Conservation (phyloP, 2,113 vertebrate genomes). For the Nansenia antarctica region DNA sequence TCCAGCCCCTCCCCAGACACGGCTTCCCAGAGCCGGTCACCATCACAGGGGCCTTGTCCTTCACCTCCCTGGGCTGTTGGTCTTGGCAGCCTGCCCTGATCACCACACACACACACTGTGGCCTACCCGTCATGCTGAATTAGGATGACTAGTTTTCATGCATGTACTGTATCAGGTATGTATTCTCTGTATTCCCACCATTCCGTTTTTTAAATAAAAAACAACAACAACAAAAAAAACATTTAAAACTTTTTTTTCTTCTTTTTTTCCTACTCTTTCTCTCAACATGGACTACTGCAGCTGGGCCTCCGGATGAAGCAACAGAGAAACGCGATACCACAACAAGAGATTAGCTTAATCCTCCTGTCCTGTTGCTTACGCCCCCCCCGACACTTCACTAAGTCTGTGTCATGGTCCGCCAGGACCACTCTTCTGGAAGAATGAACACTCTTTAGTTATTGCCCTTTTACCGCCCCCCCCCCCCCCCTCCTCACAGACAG, state of each 20-base stretch:
- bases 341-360: constrained; percentile 46
- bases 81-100: constrained; percentile 52
- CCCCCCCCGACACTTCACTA: background rate
- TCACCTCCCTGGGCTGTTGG: constrained; percentile 43
- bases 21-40: background rate
- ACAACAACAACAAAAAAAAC: too few species aligned
- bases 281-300: constrained; percentile 45
- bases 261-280: constrained; percentile 45
- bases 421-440: background rate
- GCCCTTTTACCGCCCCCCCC: too few species aligned
- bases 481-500: background rate
- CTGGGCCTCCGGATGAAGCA: constrained; percentile 30
- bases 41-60: background rate
- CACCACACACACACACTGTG: constrained; percentile 36
- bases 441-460: too few species aligned
- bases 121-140: constrained; percentile 40
- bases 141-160: constrained; percentile 58
- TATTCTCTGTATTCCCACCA: constrained; percentile 31
- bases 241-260: too few species aligned
- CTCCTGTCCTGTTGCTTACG: background rate
- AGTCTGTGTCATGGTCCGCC: background rate
- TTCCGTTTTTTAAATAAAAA: too few species aligned
- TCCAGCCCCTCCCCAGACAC: background rate
- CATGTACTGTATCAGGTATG: too few species aligned
- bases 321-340: constrained; percentile 42